A percentile compares a stretch with the other conserved stretches of the same genome.
Conservation (phyloP, 2,113 vertebrate species). For the Oryzias woworae region DNA sequence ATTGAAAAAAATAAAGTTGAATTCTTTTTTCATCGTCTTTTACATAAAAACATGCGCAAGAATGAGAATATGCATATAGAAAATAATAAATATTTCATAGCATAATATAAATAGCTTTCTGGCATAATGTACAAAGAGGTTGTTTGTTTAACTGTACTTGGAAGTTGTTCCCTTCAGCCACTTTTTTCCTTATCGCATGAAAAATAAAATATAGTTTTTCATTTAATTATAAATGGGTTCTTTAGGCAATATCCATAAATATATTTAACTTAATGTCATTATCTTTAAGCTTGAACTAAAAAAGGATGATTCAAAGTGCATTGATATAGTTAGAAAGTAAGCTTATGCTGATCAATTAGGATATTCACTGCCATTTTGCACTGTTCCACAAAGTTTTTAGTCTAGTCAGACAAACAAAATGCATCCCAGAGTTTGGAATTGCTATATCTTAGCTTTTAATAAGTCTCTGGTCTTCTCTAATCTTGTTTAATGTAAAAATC, state of each 20-base stretch:
- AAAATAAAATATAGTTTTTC: slow-evolving; percentile 62
- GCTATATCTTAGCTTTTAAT: too few species aligned
- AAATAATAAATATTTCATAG: slow-evolving; percentile 65
- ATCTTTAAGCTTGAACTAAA: slow-evolving; percentile 41
- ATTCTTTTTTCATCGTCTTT: too few species aligned
- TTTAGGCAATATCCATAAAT: slow-evolving; percentile 52
- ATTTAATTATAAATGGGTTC: slow-evolving; percentile 76
- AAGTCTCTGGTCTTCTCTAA: too few species aligned
- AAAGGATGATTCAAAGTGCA: slow-evolving; percentile 20
- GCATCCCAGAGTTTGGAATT: too few species aligned
- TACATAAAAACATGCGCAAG: too few species aligned
- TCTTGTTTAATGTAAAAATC: too few species aligned
- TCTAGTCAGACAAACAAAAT: too few species aligned
- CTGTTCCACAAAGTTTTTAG: too few species aligned
- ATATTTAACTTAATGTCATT: slow-evolving; percentile 60
- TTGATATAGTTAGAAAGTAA: not conserved
- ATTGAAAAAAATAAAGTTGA: too few species aligned
- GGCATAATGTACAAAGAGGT: slow-evolving; percentile 16
- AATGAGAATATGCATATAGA: slow-evolving; percentile 41
- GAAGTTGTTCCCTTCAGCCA: slow-evolving; percentile 68
- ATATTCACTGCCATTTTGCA: too few species aligned
- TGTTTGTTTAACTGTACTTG: slow-evolving; percentile 70
- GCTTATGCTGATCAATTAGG: too few species aligned
- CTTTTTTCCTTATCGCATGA: slow-evolving; percentile 68
- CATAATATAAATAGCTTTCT: slow-evolving; percentile 45